These are phyloP conservation scores for Reticulitermes lucifugus DNA, from an alignment of 2,888 invertebrate genomes.

Conservation along the genomic window DNA sequence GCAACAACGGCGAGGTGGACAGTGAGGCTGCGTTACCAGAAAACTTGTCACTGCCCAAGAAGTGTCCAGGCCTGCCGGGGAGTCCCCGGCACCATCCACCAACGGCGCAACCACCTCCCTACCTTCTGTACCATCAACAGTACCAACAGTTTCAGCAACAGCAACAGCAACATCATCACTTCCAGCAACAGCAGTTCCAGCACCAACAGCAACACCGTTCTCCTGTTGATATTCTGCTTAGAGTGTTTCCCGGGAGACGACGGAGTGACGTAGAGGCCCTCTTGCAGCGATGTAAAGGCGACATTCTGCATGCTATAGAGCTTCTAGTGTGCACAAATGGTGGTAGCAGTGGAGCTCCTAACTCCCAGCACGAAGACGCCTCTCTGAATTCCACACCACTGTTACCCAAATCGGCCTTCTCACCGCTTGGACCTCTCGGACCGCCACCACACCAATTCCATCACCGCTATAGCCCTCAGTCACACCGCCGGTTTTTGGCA, in stretches of 20 bases:
- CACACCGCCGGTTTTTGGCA: slow-evolving; percentile 76
- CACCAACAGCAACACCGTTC: slow-evolving; percentile 70
- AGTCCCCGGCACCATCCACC: slow-evolving; percentile 36
- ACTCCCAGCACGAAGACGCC: slow-evolving; percentile 21
- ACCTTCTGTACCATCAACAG: slow-evolving; percentile 52
- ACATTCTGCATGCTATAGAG: slow-evolving; percentile 81
- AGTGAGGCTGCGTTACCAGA: slow-evolving; percentile 70
- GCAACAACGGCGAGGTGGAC: slow-evolving; percentile 20
- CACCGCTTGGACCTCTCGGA: slow-evolving; percentile 70
- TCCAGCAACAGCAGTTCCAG: slow-evolving; percentile 55
- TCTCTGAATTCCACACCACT: slow-evolving; percentile 29
- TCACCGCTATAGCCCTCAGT: slow-evolving; percentile 63
- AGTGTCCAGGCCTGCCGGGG: slow-evolving; percentile 42
- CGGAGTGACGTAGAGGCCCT: slow-evolving; percentile 88
- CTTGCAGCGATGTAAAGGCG: slow-evolving; percentile 81
- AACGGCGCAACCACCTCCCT: slow-evolving; percentile 56
- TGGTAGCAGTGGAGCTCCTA: slow-evolving; percentile 49
- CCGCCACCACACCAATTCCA: slow-evolving; percentile 70
- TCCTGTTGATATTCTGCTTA: slow-evolving; percentile 87
- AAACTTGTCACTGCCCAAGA: slow-evolving; percentile 83
- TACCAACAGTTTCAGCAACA: slow-evolving; percentile 52
- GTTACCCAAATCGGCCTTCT: slow-evolving; percentile 79
- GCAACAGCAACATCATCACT: slow-evolving; percentile 60
- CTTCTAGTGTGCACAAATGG: slow-evolving; percentile 80
- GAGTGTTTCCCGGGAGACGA: slow-evolving; percentile 90